Evolutionary conservation across 2,888 invertebrate genomes (phyloP).

Genomic region (Vesta saturnalis): DNA sequence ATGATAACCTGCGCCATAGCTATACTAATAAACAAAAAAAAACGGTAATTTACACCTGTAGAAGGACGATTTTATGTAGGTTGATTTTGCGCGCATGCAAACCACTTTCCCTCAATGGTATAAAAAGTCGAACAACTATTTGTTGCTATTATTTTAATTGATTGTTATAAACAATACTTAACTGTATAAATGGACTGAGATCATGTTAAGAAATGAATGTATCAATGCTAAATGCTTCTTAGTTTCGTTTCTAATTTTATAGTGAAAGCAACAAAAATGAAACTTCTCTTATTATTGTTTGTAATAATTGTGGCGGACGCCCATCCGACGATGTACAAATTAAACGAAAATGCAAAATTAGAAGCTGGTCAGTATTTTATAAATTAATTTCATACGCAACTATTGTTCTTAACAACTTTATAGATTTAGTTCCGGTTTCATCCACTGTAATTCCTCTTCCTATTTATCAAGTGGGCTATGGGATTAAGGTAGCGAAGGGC

Average conservation of each 20-base stretch:
- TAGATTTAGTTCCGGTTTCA: slow-evolving; percentile 73
- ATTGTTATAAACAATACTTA: slow-evolving; percentile 35
- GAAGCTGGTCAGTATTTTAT: slow-evolving; percentile 61
- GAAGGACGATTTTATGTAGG: slow-evolving; percentile 33
- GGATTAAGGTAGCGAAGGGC: slow-evolving; percentile 62
- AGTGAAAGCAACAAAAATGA: slow-evolving; percentile 28
- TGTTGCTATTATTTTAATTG: slow-evolving; percentile 5
- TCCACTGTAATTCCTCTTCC: slow-evolving; percentile 73
- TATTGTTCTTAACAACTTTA: slow-evolving; percentile 21
- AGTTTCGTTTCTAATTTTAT: slow-evolving; percentile 21
- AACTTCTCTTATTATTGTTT: slow-evolving; percentile 73
- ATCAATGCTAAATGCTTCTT: slow-evolving; percentile 32
- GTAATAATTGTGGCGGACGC: slow-evolving; percentile 69
- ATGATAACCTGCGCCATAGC: slow-evolving; percentile 32
- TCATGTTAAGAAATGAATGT: slow-evolving; percentile 28
- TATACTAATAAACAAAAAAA: slow-evolving; percentile 10
- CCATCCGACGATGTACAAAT: slow-evolving; percentile 64
- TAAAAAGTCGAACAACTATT: slow-evolving; percentile 21
- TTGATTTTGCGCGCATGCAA: slow-evolving; percentile 33
- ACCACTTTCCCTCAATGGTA: slow-evolving; percentile 41
- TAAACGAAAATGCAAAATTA: slow-evolving; percentile 63
- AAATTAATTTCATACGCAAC: not conserved
- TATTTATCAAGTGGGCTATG: slow-evolving; percentile 69
- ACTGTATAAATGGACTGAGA: slow-evolving; percentile 26
- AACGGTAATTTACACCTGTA: not conserved